Base-by-base conservation (phyloP, 92 coral and sea anemone genomes). In the Heteractis magnifica region DNA sequence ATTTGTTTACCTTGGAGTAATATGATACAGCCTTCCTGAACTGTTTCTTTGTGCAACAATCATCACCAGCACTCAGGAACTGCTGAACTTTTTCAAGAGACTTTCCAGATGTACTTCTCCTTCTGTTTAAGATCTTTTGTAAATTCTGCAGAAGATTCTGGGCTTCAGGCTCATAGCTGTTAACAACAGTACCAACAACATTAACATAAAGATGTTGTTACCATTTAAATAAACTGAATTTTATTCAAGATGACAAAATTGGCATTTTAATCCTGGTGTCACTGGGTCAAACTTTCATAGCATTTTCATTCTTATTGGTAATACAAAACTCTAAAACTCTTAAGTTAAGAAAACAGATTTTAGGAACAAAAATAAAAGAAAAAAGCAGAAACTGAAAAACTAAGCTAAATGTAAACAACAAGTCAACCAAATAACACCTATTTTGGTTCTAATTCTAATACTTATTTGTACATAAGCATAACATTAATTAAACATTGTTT, bases 61-160 rank as follows among this genome's bases (percentile, higher is more conserved):
- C 92, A 84, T 91, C 92, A 52, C 92, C 95, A 34, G 87, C 89
- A 51, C 48, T 19, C 8, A 64, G 53, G 16, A 86, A 86, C 78
- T 89, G 88, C 50, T 84, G 98, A 48, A 85, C 84, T 87, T 85
- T 85, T 59, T 92, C 95, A 4, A 86, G 49, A n/a, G 98, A 93
- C 87, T 83, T 89, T 44, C 86, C 86, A 70, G 78, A 81, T 18
- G 55, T 75, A 15, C 79, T 81, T 15, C 53, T 49, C 56, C 86
- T 86, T 26, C 79, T 89, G 55, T 80, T 84, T 19, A 91, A 76
- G 68, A 82, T 77, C 23, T 86, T 84, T 50, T 87, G 92, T 56
- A 93, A 87, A 53, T 72, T 85, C 23, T 86, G 82, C 26, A 89
- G 77, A 12, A 91, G 64, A 71, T 91, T 87, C 72, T 87, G 91